Base-by-base conservation (phyloP, 2,797 vertebrate genomes). In the Psittacula echo region DNA sequence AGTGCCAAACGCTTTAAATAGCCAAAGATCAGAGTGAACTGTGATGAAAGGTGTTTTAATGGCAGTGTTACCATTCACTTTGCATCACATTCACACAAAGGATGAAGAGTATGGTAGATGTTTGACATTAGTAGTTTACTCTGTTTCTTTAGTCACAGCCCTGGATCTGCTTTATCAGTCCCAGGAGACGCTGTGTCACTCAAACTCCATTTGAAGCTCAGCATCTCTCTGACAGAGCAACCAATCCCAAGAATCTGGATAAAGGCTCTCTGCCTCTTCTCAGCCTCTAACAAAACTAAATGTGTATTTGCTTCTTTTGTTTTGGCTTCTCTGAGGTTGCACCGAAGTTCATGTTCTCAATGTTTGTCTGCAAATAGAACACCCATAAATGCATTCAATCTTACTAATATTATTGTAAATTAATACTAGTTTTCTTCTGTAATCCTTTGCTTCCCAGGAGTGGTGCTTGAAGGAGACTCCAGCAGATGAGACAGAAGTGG, bases 91-190 rank as follows among this genome's bases (percentile, higher is more conserved):
- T 39, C 37, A 58, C n/a, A 34, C 56, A 58, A 7, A 58, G 14
- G n/a, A 58, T 34, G n/a, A 58, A 34, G 23, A 58, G 56, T 0
- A 1, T 23, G 8, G 24, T 0, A 54, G 51, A 6, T 27, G n/a
- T 47, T 37, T 64, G 68, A 21, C 48, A 71, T 2, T 0, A 34
- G 1, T 0, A 9, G 7, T 62, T 76, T 7, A n/a, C 9, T 2
- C 21, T 18, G 8, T n/a, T 65, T 39, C 6, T 50, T 41, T 53
- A 50, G 26, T 42, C 32, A 29, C 62, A 30, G 39, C 13, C 13
- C 45, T 29, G 15, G 10, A 83, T 51, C 4, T 66, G 61, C 30
- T 86, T 62, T 30, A 13, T 22, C 39, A 64, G 54, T 29, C 62
- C 34, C 27, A 48, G 22, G 24, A 61, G 41, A n/a, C 11, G 56